phyloP scores from a whole-genome alignment of 2,797 vertebrate genomes.

The Pangasius djambal region DNA sequence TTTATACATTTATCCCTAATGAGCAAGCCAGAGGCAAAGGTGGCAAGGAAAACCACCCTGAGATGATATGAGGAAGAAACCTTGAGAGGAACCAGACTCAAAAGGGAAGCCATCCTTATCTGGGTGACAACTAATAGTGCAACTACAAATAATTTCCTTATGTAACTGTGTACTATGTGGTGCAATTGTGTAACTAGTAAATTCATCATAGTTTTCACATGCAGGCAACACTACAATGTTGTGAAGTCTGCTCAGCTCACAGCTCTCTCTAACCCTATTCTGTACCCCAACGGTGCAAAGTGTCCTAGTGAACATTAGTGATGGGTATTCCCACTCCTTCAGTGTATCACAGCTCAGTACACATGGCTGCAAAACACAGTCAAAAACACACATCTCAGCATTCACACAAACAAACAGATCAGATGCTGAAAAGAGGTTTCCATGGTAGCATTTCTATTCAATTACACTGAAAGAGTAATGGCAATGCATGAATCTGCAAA shows the following conservation, averaged over 20 bases:
- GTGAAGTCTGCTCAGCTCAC: neutral
- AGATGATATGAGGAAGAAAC: too few species aligned
- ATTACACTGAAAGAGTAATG: neutral
- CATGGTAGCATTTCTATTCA: neutral
- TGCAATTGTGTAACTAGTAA: too few species aligned
- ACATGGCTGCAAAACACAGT: neutral
- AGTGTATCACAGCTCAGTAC: neutral
- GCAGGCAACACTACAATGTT: neutral
- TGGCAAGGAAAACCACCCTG: too few species aligned
- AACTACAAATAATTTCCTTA: too few species aligned
- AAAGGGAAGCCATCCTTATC: too few species aligned
- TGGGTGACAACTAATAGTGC: too few species aligned
- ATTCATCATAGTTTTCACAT: too few species aligned
- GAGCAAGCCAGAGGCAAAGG: too few species aligned
- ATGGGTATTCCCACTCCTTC: neutral
- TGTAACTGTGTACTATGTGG: too few species aligned
- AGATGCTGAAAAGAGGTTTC: neutral
- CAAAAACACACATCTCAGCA: neutral
- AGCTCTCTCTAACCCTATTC: neutral
- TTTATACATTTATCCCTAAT: too few species aligned
- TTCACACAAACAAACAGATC: neutral
- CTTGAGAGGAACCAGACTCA: too few species aligned
- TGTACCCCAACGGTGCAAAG: neutral
- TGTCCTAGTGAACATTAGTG: neutral
- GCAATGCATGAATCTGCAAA: neutral